Evolutionary conservation across 92 coral and sea anemone species (phyloP), one percentile per base, ranked within the genome.

Genomic region (Blastomussa wellsi): DNA sequence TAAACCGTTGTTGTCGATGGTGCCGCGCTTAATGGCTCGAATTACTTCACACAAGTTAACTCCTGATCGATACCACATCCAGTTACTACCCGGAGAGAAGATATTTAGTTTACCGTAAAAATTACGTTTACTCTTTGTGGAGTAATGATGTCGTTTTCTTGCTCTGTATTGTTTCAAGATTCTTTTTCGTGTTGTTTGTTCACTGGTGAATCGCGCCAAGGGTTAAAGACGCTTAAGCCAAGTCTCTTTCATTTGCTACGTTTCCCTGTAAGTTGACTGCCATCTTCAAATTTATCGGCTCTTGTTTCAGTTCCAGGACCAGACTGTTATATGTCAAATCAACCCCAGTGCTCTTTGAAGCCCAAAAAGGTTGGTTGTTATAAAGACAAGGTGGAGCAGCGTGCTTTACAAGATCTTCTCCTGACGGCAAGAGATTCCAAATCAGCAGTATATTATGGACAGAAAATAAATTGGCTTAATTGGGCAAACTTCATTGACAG

Each of bases 401-500:
- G 75, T 28, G 44, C 47, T 12, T 70, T 70, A 35, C 44, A 26
- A 4, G 14, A 36, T 17, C 75, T 70, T 19, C 44, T 70, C 19
- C 75, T 70, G 20, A 70, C 75, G 3, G 75, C 75, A 2, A 70
- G 26, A 36, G 75, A 70, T 70, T 4, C 48, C 3, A 1, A 0
- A 13, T 70, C 75, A 15, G 2, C 17, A 13, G 42, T 5, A 19
- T 70, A 70, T 13, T 70, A 36, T 38, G 44, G 44, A 70, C 13
- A 70, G 28, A 19, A 19, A 0, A 70, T 70, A 15, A 38, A 36
- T 37, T 70, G 75, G 75, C 1, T 5, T 1, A 14, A 70, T 39
- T 70, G 75, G 75, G 44, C 75, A 20, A 70, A 20, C 75, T 70
- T 70, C 26, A 19, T 36, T 15, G 28, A 70, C 75, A 70, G 28